Base-by-base conservation (phyloP, 2,113 vertebrate species). In the Corynorhinus townsendii region DNA sequence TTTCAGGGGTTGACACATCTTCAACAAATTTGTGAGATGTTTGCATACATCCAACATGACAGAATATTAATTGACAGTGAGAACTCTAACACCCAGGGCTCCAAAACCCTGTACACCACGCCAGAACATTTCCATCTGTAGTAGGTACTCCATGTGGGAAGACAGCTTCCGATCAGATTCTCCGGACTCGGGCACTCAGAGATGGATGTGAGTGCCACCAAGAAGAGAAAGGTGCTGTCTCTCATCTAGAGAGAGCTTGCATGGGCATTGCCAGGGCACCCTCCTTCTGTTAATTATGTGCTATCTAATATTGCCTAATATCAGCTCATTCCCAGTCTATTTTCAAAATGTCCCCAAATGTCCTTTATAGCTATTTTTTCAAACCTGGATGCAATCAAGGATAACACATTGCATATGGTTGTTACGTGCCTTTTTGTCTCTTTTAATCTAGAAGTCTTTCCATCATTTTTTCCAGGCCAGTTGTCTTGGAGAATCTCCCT, bases 401-500 rank as follows among this genome's bases (percentile, higher is more conserved):
- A 62, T 45, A n/a, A 76, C 19, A 38, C 45, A 59, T 24, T 72
- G 38, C 40, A 38, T 59, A 15, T 43, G 16, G 33, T 38, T 79
- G 16, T 62, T 56, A 22, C 49, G 56, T 73, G 45, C 33, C 54
- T 43, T 92, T 52, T 52, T 22, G n/a, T 86, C 47, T 94, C 11
- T 69, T 80, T 91, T 71, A 76, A 88, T 64, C 24, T 77, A 17
- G 28, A 89, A 89, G 47, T 92, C 49, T 11, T 95, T 75, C 33
- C 19, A 72, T 38, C 56, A 49, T 85, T 43, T 89, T 84, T 81
- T 52, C 40, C 10, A 72, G 95, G 38, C 43, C 47, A 76, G 47
- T 76, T 62, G 52, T 89, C 38, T 86, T 73, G 22, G 40, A 85
- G 73, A 79, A 85, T 72, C 35, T 77, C 38, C 33, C 35, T 86